phyloP scores from a whole-genome alignment of 2,113 vertebrate genomes.

The Clinocottus analis region DNA sequence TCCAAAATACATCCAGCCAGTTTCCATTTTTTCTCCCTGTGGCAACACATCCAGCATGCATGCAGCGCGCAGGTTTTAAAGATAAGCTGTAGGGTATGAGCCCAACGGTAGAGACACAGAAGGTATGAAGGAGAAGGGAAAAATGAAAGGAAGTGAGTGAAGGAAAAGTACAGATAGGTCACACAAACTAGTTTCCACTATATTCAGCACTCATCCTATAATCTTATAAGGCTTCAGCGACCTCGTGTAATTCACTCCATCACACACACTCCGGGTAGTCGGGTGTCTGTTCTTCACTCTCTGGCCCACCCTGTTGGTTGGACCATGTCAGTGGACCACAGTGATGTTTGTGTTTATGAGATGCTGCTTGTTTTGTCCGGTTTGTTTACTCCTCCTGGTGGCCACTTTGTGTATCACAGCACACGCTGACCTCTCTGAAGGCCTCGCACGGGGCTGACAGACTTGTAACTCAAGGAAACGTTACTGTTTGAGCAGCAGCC shows the following conservation, averaged over 20 bases:
- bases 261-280: not conserved
- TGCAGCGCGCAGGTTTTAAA: conserved; percentile 62
- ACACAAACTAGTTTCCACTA: conserved; percentile 14
- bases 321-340: conserved; percentile 47
- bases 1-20: conserved; percentile 61
- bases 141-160: conserved; percentile 8
- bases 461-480: not conserved
- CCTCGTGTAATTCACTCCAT: conserved; percentile 8
- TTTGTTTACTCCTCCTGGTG: conserved; percentile 89
- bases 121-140: conserved; percentile 12
- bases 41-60: conserved; percentile 56
- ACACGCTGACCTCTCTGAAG: conserved; percentile 42
- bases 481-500: not conserved
- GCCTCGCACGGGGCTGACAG: not conserved
- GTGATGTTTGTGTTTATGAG: conserved; percentile 67
- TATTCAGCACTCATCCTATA: not conserved
- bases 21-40: conserved; percentile 62
- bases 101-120: conserved; percentile 31
- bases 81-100: conserved; percentile 74
- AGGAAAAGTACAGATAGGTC: conserved; percentile 12
- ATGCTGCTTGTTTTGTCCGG: conserved; percentile 77
- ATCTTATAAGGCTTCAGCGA: conserved; percentile 12
- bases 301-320: conserved; percentile 75
- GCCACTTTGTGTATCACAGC: conserved; percentile 82
- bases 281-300: conserved; percentile 53